Evolutionary conservation across 2,797 vertebrate species (phyloP).

Genomic region (Myoxocephalus aenaeus): DNA sequence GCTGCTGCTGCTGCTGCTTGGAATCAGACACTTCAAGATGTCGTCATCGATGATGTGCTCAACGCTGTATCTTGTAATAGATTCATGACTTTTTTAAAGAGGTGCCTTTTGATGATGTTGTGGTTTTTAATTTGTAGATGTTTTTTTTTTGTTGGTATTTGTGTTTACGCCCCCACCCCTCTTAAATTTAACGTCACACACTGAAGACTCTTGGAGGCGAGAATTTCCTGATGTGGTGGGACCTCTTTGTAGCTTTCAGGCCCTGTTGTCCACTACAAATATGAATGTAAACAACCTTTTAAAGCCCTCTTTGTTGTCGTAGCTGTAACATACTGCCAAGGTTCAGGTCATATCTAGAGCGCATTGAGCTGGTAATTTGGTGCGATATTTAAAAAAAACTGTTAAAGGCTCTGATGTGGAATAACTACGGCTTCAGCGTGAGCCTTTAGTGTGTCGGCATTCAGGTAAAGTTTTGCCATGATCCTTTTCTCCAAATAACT

Average conservation of each 20-base stretch:
- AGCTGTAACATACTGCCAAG: constrained; percentile 19
- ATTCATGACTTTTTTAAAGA: background rate
- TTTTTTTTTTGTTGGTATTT: constrained; percentile 18
- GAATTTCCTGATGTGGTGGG: background rate
- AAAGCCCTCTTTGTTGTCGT: constrained; percentile 9
- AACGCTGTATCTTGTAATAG: background rate
- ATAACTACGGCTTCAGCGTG: background rate
- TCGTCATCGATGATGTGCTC: background rate
- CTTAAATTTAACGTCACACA: background rate
- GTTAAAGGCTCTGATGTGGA: background rate
- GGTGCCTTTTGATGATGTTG: constrained; percentile 16
- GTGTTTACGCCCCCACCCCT: background rate
- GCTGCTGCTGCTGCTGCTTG: background rate
- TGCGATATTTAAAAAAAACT: constrained; percentile 19
- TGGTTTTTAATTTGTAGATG: constrained; percentile 5
- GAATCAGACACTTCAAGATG: constrained; percentile 18
- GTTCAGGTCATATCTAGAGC: background rate
- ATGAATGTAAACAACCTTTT: constrained; percentile 32
- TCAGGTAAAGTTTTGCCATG: background rate
- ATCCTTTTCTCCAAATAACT: background rate
- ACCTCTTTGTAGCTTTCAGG: constrained; percentile 30
- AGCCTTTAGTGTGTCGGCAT: background rate
- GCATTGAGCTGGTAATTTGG: background rate
- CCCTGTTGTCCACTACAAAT: constrained; percentile 6
- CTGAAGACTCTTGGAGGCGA: constrained; percentile 1